Conservation (phyloP, 1,140 invertebrate species). For the Latrodectus geometricus region DNA sequence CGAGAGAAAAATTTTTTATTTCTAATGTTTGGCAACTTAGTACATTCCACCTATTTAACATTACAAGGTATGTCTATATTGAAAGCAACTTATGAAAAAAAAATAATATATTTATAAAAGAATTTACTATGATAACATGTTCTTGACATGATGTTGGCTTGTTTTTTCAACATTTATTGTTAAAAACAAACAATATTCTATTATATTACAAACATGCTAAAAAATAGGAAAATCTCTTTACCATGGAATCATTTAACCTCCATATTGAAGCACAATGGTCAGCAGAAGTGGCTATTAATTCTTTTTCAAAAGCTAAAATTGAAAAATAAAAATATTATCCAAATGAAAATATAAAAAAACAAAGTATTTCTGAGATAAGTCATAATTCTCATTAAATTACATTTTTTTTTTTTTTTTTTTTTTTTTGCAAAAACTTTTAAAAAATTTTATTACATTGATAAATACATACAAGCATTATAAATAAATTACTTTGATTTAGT, state of each 20-base stretch:
- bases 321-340: not conserved
- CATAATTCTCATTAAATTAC: not conserved
- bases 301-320: conserved; percentile 68
- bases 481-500: not conserved
- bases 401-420: not conserved
- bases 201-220: not conserved
- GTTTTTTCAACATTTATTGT: not conserved
- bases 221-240: conserved; percentile 6
- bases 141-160: no score
- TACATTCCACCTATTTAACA: not conserved
- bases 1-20: no score
- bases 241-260: conserved; percentile 69
- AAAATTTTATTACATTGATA: not conserved
- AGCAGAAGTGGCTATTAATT: conserved; percentile 80
- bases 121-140: no score
- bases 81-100: not conserved
- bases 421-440: not conserved
- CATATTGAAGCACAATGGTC: conserved; percentile 83
- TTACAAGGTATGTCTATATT: not conserved
- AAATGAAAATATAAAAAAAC: not conserved
- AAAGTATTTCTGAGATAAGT: not conserved
- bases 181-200: not conserved
- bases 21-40: no score
- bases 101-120: no score
- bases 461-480: not conserved